phyloP scores from a whole-genome alignment of 2,888 invertebrate genomes.

The Meganola albula region DNA sequence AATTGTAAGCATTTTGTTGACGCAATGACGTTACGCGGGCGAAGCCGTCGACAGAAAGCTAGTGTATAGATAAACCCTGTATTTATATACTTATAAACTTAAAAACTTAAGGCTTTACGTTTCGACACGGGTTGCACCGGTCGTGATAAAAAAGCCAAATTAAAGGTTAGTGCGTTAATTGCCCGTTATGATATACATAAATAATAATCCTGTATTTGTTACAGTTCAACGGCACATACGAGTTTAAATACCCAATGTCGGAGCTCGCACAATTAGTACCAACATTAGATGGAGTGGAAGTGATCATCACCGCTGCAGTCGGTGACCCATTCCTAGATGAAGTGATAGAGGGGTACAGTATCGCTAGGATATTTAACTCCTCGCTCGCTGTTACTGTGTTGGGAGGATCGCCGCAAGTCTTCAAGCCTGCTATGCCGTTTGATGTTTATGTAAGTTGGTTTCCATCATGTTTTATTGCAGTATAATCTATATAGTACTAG shows the following conservation, averaged over 20 bases:
- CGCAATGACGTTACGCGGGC: too few relatives aligned
- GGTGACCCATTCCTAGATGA: constrained; percentile 93
- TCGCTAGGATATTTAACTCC: constrained; percentile 91
- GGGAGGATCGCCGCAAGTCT: constrained; percentile 94
- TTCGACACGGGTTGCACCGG: too few relatives aligned
- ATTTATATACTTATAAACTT: too few relatives aligned
- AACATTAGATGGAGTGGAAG: constrained; percentile 85
- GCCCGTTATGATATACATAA: constrained; percentile 5
- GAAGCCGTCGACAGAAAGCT: too few relatives aligned
- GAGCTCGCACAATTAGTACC: constrained; percentile 84
- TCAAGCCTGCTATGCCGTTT: constrained; percentile 96
- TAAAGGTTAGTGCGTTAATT: background rate
- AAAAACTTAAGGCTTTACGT: too few relatives aligned
- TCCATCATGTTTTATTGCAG: too few relatives aligned
- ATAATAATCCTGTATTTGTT: too few relatives aligned
- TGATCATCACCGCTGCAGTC: constrained; percentile 89
- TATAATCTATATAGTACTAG: background rate
- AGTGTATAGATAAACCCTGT: too few relatives aligned
- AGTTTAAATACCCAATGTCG: constrained; percentile 90
- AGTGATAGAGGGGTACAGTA: constrained; percentile 89
- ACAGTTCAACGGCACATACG: constrained; percentile 92
- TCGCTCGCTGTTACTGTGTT: constrained; percentile 89
- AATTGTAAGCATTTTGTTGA: too few relatives aligned
- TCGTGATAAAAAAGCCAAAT: too few relatives aligned
- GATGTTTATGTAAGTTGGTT: constrained; percentile 87